Evolutionary conservation across 2,888 invertebrate genomes (phyloP), one percentile per base, ranked within the genome.

Genomic region (Campoplex capitator): DNA sequence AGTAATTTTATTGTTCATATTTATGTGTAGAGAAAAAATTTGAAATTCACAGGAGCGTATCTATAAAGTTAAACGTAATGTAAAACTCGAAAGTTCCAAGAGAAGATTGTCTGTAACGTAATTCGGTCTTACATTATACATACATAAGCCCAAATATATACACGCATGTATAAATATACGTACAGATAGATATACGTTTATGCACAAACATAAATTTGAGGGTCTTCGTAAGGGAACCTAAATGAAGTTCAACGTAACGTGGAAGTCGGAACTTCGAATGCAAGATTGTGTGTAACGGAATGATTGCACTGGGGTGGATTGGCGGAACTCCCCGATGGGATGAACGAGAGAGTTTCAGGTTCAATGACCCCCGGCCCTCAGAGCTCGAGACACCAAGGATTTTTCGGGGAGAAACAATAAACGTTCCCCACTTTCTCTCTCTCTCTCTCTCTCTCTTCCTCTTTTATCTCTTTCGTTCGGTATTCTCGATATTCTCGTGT

Each of bases 381-480:
- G 16, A 77, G 54, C 58, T 51, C 77, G 58, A 80, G 77, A 78
- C 80, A 74, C 84, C 78, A 68, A 74, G 77, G 65, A 84, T 78
- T 84, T 87, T 87, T 83, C 38, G 45, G 65, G 54, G 74, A 84
- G 67, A 77, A 81, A 84, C 42, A 70, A 83, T 83, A 76, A 84
- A 68, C 35, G 68, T 68, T 82, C 62, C 2, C 32, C 62, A 32
- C 62, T 32, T 32, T 32, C 62, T 62, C 62, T 28, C 2, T 58
- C 62, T 62, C 62, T 32, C 62, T 32, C 62, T 62, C 62, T 28
- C 2, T 58, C 28, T 58, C 11, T 28, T 28, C 3, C 28, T 3
- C 58, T 28, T 28, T 28, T 58, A 11, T 32, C 58, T 58, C 58
- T 58, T 28, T 58, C 56, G 3, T 8, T 56, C 54, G 18, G 7